Percentiles rank a stretch among this genome's conserved stretches.
These are phyloP conservation scores for Prostheceraeus crozeri DNA, from an alignment of 2,888 invertebrate species.

Conservation along the genomic window DNA sequence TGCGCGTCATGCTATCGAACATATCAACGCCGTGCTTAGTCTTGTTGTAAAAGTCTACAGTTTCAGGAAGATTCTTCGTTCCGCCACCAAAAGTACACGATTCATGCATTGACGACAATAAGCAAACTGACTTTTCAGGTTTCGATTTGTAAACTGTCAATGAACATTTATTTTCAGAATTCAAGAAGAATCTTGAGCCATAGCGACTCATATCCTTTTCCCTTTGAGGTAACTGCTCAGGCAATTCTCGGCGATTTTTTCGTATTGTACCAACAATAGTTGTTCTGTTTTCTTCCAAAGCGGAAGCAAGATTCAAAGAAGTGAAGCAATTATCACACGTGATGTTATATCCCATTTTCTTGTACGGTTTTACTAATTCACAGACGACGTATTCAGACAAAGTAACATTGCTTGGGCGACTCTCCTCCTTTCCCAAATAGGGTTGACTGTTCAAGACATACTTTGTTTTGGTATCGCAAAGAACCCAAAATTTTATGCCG, in stretches of 20 bases:
- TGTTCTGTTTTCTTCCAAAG: background rate
- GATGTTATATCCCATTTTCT: background rate
- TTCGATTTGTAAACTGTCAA: background rate
- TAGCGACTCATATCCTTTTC: slow-evolving; percentile 4
- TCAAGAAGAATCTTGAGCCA: slow-evolving; percentile 1
- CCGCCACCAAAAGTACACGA: background rate
- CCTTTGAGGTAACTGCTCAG: background rate
- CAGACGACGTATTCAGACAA: background rate
- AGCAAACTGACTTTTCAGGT: slow-evolving; percentile 10
- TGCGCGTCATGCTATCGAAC: slow-evolving; percentile 12
- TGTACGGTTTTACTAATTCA: background rate
- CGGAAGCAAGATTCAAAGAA: background rate
- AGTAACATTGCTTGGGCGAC: background rate
- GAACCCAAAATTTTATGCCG: no score
- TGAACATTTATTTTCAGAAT: background rate
- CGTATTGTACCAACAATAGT: slow-evolving; percentile 3
- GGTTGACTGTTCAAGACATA: slow-evolving; percentile 2
- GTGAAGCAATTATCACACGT: background rate
- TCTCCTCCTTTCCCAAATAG: slow-evolving; percentile 3
- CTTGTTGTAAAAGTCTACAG: background rate
- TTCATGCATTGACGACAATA: background rate
- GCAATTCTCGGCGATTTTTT: slow-evolving; percentile 2
- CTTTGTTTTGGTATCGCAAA: background rate
- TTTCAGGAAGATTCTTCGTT: slow-evolving; percentile 3
- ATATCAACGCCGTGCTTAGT: slow-evolving; percentile 1